A percentile compares a stretch with the other conserved stretches of the same genome.
Evolutionary conservation across 2,113 vertebrate genomes (phyloP).

Genomic region (Crotalus viridis): DNA sequence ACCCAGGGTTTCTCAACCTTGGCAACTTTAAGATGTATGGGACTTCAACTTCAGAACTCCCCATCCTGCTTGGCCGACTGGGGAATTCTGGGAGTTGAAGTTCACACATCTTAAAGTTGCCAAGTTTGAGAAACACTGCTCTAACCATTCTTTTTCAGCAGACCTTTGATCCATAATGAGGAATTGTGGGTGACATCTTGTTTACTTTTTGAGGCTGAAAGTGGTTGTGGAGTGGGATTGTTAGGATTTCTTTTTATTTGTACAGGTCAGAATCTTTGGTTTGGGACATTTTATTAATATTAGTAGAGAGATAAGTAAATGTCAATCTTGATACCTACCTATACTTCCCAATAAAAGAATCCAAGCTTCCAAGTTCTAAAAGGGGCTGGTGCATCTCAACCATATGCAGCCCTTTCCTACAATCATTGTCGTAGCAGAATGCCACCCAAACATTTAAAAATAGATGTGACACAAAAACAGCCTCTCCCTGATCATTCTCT

Average conservation of each 20-base stretch:
- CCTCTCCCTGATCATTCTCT: conserved; percentile 36
- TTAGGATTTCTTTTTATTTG: neutral
- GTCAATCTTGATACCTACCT: neutral
- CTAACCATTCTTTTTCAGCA: neutral
- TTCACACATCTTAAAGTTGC: neutral
- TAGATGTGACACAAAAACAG: conserved; percentile 63
- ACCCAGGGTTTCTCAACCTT: neutral
- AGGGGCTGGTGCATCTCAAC: conserved; percentile 47
- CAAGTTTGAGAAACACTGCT: neutral
- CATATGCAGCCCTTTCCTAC: conserved; percentile 40
- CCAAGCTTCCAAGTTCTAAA: neutral
- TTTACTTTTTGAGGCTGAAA: neutral
- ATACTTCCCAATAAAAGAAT: neutral
- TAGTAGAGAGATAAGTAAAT: neutral
- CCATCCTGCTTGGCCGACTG: neutral
- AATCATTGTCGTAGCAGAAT: conserved; percentile 60
- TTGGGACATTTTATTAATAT: neutral
- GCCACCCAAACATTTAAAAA: conserved; percentile 66
- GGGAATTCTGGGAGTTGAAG: neutral
- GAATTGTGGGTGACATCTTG: neutral
- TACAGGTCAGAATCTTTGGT: neutral
- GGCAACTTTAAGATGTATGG: too few relatives aligned
- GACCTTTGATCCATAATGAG: neutral
- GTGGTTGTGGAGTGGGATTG: neutral
- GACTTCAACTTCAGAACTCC: too few relatives aligned